phyloP scores from a whole-genome alignment of 2,113 vertebrate genomes.

The Ondatra zibethicus region DNA sequence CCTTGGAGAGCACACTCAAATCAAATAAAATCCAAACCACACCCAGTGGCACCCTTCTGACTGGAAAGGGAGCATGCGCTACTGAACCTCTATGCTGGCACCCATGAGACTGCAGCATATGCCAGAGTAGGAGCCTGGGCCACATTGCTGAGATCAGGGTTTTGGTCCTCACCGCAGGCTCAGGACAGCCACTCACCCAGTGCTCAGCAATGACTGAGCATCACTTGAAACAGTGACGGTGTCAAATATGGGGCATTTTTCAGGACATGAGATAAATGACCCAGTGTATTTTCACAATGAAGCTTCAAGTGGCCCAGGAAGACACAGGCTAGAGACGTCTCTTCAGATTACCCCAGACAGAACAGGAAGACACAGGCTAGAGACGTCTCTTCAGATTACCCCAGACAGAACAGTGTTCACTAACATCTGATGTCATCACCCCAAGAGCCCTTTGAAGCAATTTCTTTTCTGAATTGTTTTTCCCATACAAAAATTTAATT shows the following conservation, averaged over 20 bases:
- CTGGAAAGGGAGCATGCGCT: background rate
- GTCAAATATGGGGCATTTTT: background rate
- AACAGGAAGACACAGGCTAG: background rate
- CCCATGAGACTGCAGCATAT: background rate
- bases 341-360: background rate
- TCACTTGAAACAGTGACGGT: background rate
- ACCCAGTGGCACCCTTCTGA: background rate
- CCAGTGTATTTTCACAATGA: background rate
- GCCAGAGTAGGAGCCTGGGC: background rate
- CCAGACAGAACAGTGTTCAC: background rate
- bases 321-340: background rate
- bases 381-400: background rate
- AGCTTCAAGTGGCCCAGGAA: background rate
- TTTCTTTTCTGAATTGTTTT: background rate
- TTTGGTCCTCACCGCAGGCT: background rate
- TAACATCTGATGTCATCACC: background rate
- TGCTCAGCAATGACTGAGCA: background rate
- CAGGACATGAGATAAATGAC: background rate
- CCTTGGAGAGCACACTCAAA: too few species aligned
- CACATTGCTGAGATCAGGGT: background rate
- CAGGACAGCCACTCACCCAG: background rate
- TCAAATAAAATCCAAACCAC: background rate
- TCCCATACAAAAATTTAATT: background rate
- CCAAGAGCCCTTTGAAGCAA: background rate
- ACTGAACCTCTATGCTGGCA: too few species aligned